Evolutionary conservation across 2,888 invertebrate genomes (phyloP).

Genomic region (Liodrosophila aerea): DNA sequence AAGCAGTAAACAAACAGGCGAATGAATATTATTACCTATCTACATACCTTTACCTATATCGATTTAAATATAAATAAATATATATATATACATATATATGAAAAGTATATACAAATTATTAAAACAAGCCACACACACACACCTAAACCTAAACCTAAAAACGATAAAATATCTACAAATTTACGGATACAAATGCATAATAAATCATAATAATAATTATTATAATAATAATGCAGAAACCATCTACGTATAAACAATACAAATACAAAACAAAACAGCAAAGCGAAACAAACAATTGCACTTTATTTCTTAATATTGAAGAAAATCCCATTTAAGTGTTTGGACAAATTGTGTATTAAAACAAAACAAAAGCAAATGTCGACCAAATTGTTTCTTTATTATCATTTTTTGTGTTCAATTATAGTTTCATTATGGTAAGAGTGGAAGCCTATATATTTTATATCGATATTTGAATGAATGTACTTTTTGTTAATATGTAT

Average conservation of each 20-base stretch:
- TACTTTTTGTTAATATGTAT: no score
- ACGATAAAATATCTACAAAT: slow-evolving; percentile 66
- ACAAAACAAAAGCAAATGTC: slow-evolving; percentile 52
- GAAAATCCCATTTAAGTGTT: slow-evolving; percentile 80
- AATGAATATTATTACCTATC: slow-evolving; percentile 76
- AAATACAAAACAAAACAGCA: slow-evolving; percentile 54
- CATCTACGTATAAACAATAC: slow-evolving; percentile 49
- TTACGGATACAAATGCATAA: slow-evolving; percentile 68
- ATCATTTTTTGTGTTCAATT: background rate
- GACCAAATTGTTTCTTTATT: background rate
- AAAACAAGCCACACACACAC: slow-evolving; percentile 42
- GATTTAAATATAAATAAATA: slow-evolving; percentile 66
- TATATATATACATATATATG: slow-evolving; percentile 39
- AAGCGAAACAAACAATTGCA: slow-evolving; percentile 79
- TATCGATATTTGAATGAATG: no score
- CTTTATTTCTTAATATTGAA: slow-evolving; percentile 79
- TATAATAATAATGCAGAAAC: slow-evolving; percentile 54
- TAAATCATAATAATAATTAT: slow-evolving; percentile 24
- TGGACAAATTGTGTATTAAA: slow-evolving; percentile 79
- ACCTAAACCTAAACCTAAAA: slow-evolving; percentile 63
- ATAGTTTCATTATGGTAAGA: no score
- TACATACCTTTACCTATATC: slow-evolving; percentile 77
- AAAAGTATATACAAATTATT: slow-evolving; percentile 55
- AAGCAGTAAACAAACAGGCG: slow-evolving; percentile 58
- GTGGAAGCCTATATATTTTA: no score